These are phyloP conservation scores for Carassius carassius DNA, from an alignment of 2,113 vertebrate genomes.

Conservation along the genomic window DNA sequence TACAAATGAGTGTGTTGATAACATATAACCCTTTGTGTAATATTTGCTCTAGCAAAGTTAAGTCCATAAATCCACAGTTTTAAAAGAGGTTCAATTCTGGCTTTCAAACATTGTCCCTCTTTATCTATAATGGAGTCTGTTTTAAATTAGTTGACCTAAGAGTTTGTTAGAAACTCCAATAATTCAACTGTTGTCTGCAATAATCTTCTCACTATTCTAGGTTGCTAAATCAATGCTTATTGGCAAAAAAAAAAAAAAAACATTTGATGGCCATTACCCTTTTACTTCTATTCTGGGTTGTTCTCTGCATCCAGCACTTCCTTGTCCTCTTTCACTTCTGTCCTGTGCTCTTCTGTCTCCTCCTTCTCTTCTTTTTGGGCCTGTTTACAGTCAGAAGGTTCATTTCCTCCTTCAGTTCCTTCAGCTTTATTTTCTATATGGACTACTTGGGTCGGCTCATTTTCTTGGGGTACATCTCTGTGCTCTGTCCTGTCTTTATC, in stretches of 20 bases:
- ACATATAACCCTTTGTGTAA: not conserved
- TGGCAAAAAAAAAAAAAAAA: not conserved
- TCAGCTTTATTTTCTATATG: not conserved
- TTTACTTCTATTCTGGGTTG: constrained; percentile 14
- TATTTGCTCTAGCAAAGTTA: not conserved
- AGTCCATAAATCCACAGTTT: not conserved
- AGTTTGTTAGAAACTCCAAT: not conserved
- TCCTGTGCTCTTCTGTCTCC: constrained; percentile 24
- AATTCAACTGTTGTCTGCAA: not conserved
- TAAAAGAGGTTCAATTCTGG: not conserved
- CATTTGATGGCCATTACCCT: not conserved
- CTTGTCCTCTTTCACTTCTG: constrained; percentile 32
- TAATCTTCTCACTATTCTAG: not conserved
- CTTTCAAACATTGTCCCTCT: not conserved
- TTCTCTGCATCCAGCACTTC: constrained; percentile 37
- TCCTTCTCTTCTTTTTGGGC: constrained; percentile 38
- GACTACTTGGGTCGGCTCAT: constrained; percentile 23
- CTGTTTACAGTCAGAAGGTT: constrained; percentile 38
- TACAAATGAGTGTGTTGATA: not conserved
- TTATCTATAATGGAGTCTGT: not conserved
- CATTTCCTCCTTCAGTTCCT: constrained; percentile 21
- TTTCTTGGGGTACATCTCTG: constrained; percentile 38
- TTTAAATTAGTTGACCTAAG: no score
- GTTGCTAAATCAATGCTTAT: not conserved
- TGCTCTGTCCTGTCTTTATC: constrained; percentile 54